phyloP scores from a whole-genome alignment of 2,113 vertebrate species.

The Manacus vitellinus region DNA sequence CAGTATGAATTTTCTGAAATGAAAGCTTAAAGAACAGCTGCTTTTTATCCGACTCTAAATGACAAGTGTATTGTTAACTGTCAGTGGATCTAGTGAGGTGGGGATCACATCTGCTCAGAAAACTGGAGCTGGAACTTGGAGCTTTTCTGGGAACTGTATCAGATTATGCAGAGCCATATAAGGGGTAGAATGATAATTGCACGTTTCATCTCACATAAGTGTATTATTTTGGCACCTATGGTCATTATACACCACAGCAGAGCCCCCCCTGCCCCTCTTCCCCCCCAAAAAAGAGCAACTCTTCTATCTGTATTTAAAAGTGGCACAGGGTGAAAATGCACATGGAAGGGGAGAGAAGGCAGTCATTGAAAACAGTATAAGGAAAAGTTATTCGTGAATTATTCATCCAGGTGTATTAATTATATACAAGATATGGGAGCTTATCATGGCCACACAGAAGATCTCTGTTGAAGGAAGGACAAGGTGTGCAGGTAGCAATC shows the following conservation, averaged over 20 bases:
- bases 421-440: neutral
- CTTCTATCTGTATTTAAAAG: neutral
- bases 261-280: accelerated
- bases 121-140: neutral
- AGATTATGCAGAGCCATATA: neutral
- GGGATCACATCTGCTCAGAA: slow-evolving; percentile 49
- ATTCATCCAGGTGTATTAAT: neutral
- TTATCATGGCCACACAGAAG: neutral
- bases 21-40: slow-evolving; percentile 53
- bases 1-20: slow-evolving; percentile 22
- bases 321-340: neutral
- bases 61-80: slow-evolving; percentile 52
- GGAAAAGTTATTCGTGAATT: neutral
- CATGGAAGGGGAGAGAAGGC: neutral
- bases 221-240: neutral
- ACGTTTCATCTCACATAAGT: neutral
- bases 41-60: slow-evolving; percentile 48
- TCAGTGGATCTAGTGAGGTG: slow-evolving; percentile 23
- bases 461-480: neutral
- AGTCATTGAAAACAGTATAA: neutral
- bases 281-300: accelerated
- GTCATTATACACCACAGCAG: neutral
- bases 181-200: neutral
- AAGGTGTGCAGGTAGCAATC: neutral
- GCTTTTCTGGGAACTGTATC: neutral